Conservation (phyloP, 2,888 invertebrate species). For the Scotopteryx bipunctaria region DNA sequence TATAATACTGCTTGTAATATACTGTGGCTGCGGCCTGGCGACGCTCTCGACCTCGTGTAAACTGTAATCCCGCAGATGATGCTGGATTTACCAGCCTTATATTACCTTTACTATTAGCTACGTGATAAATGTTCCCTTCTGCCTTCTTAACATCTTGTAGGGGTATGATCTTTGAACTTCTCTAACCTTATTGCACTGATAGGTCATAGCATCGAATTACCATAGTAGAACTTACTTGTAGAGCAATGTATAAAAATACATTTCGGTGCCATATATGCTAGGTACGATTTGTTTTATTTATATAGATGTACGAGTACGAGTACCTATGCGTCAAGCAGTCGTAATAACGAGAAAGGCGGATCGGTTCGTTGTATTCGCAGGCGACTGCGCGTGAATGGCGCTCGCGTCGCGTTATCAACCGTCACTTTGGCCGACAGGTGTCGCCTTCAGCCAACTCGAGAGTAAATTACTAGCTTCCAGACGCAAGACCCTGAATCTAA, state of each 20-base stretch:
- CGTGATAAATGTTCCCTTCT: conserved; percentile 61
- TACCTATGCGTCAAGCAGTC: conserved; percentile 5
- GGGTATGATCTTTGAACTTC: conserved; percentile 15
- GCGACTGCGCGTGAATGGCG: conserved; percentile 73
- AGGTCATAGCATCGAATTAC: neutral
- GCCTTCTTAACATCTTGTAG: conserved; percentile 21
- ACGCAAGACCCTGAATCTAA: conserved; percentile 74
- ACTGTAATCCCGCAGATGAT: conserved; percentile 81
- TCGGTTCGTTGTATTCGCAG: conserved; percentile 56
- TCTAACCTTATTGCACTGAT: neutral
- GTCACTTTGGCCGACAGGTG: conserved; percentile 81
- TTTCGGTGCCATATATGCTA: too few species aligned
- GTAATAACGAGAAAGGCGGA: conserved; percentile 1
- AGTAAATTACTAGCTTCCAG: conserved; percentile 80
- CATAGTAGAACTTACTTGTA: neutral
- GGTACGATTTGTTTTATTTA: too few species aligned
- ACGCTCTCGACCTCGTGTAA: conserved; percentile 70
- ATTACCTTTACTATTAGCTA: conserved; percentile 68
- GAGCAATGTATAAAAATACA: neutral
- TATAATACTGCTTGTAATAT: conserved; percentile 8
- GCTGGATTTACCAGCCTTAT: conserved; percentile 77
- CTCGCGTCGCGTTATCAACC: conserved; percentile 79
- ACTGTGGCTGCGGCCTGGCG: conserved; percentile 53
- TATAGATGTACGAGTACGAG: too few species aligned
- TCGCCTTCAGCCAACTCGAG: conserved; percentile 82